These are phyloP conservation scores for Callipepla californica DNA, from an alignment of 2,113 vertebrate genomes.

Conservation along the genomic window DNA sequence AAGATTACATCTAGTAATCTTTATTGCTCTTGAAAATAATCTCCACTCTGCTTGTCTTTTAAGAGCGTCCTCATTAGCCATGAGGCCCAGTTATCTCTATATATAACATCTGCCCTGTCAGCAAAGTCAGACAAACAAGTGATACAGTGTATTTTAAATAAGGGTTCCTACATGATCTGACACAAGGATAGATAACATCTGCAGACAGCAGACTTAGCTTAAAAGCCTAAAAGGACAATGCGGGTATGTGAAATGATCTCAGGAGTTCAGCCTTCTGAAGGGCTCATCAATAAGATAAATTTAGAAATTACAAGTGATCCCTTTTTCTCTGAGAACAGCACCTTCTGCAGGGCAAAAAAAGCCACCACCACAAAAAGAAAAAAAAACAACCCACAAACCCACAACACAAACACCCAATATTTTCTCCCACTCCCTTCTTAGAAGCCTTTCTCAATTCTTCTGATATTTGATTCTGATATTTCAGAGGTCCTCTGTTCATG, in stretches of 20 bases:
- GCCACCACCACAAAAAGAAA: not conserved
- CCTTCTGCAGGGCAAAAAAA: not conserved
- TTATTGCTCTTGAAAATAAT: not conserved
- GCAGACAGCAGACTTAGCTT: not conserved
- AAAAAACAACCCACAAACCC: too few relatives aligned
- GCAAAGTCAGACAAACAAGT: not conserved
- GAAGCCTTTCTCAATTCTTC: not conserved
- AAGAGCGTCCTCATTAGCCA: not conserved
- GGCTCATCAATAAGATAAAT: not conserved
- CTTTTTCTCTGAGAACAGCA: not conserved
- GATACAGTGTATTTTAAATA: not conserved
- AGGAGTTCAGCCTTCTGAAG: not conserved
- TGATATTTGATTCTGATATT: not conserved
- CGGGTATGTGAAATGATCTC: fast-evolving
- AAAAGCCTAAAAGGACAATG: not conserved
- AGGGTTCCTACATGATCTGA: not conserved
- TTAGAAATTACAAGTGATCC: not conserved
- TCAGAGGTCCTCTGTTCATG: fast-evolving
- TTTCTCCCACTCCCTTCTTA: not conserved
- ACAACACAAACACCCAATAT: fast-evolving
- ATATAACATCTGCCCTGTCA: not conserved
- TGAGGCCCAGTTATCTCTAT: not conserved
- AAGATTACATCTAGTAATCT: not conserved
- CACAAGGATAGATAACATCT: not conserved
- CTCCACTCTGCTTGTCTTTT: not conserved